These are phyloP conservation scores for Itoplectis maculator DNA, from an alignment of 2,888 invertebrate genomes.

Conservation along the genomic window DNA sequence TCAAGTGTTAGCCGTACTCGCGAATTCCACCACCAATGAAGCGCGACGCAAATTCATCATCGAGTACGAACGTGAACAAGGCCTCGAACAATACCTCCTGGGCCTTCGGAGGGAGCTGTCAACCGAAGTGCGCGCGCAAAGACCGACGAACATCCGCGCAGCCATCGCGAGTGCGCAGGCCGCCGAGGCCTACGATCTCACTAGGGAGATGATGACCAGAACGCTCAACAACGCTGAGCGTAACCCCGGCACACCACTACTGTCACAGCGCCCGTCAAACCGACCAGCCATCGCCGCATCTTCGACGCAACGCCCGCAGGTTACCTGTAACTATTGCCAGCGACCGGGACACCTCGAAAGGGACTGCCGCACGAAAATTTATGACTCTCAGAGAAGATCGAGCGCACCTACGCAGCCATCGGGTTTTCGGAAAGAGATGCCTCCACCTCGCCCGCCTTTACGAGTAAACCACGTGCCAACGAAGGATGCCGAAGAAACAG, in stretches of 20 bases:
- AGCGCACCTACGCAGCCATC: neutral
- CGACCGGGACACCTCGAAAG: neutral
- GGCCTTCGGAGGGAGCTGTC: slow-evolving; percentile 30
- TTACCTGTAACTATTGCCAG: neutral
- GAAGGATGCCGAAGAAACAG: neutral
- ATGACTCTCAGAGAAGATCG: neutral
- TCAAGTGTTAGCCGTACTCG: slow-evolving; percentile 7
- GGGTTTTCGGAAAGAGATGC: slow-evolving; percentile 11
- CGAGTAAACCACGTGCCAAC: slow-evolving; percentile 8
- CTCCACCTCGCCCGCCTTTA: neutral
- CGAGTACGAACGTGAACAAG: slow-evolving; percentile 13
- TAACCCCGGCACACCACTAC: neutral
- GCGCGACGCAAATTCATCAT: neutral
- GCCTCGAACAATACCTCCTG: slow-evolving; percentile 28
- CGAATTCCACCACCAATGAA: neutral
- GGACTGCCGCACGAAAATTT: neutral
- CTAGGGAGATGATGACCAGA: slow-evolving; percentile 23
- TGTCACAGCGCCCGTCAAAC: too few relatives aligned
- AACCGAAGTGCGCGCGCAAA: slow-evolving; percentile 5
- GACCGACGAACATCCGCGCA: neutral
- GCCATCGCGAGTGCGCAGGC: slow-evolving; percentile 21
- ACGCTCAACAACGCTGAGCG: slow-evolving; percentile 13
- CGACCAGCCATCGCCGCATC: neutral
- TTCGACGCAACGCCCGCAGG: neutral
- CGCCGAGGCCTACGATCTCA: slow-evolving; percentile 23